Conservation (phyloP, 2,113 vertebrate species). For the Scytalopus superciliaris region DNA sequence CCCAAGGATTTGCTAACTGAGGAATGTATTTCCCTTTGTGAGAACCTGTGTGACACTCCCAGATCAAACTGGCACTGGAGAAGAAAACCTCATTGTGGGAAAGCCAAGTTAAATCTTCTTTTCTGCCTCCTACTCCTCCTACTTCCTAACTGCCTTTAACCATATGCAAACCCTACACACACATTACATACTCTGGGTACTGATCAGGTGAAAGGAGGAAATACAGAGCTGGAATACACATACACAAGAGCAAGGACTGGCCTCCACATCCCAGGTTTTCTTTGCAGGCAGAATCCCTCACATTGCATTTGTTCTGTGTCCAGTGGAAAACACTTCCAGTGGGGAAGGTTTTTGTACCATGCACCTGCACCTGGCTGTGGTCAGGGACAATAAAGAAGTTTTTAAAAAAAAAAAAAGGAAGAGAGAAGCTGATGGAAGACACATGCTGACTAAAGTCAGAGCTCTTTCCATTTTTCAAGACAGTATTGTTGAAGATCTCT, state of each 20-base stretch:
- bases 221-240: not conserved
- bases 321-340: not conserved
- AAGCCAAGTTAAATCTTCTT: conserved; percentile 24
- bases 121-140: not conserved
- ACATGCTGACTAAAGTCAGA: conserved; percentile 2
- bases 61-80: conserved; percentile 3
- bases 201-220: not conserved
- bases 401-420: not conserved
- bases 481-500: not conserved
- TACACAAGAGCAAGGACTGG: not conserved
- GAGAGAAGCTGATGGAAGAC: not conserved
- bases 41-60: not conserved
- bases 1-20: not conserved
- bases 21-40: not conserved
- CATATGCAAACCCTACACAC: not conserved
- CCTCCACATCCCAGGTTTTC: not conserved
- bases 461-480: conserved; percentile 10
- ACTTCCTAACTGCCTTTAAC: conserved; percentile 4
- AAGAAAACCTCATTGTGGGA: conserved; percentile 26
- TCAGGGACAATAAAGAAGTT: not conserved
- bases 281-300: not conserved
- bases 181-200: not conserved
- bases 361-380: not conserved
- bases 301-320: not conserved
- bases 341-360: not conserved